Conservation (phyloP, 2,113 vertebrate genomes). For the Pangasianodon hypophthalmus region DNA sequence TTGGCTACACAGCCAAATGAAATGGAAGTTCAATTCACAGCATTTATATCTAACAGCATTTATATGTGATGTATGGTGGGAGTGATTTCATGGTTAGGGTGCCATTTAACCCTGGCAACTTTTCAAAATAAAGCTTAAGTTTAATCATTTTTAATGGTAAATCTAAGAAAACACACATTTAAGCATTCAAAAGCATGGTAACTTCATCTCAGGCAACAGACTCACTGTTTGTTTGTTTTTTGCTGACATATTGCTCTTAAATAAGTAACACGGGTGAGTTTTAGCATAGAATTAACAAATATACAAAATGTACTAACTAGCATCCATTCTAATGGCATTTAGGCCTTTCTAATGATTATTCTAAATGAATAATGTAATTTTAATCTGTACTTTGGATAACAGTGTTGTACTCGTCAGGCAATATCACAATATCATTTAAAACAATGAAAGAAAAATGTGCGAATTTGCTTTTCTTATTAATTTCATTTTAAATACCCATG, state of each 20-base stretch:
- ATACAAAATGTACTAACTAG: background rate
- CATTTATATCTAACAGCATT: too few species aligned
- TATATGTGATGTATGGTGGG: too few species aligned
- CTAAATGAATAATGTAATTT: too few species aligned
- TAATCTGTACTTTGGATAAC: too few species aligned
- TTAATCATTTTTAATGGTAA: background rate
- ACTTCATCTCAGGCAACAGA: background rate
- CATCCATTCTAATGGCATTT: background rate
- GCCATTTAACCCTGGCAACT: too few species aligned
- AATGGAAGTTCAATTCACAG: background rate
- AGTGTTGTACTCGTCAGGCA: too few species aligned
- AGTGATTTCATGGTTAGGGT: too few species aligned
- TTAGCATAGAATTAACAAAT: background rate
- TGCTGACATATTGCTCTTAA: too few species aligned
- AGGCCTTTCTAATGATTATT: background rate
- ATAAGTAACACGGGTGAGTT: too few species aligned
- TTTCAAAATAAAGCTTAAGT: background rate
- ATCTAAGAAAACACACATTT: too few species aligned
- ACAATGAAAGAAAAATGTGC: background rate
- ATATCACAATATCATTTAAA: too few species aligned
- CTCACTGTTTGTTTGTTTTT: background rate
- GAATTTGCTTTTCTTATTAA: background rate
- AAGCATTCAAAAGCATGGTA: background rate
- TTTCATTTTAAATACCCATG: background rate
- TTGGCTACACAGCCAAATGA: background rate